Evolutionary conservation across 2,888 invertebrate genomes (phyloP).

Genomic region (Tyria jacobaeae): DNA sequence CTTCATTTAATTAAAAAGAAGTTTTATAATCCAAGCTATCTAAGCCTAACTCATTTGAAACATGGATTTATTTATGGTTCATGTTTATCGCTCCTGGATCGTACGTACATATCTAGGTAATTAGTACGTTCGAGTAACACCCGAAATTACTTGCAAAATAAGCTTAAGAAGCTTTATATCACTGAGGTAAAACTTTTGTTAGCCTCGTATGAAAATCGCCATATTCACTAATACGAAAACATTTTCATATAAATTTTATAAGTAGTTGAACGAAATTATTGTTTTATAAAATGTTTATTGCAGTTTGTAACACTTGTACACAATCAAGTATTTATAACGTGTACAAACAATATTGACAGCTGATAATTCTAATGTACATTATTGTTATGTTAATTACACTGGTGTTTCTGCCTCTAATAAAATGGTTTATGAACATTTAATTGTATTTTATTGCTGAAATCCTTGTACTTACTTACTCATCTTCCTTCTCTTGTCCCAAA

Average conservation of each 20-base stretch:
- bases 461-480: too few relatives aligned
- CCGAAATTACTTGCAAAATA: constrained; percentile 38
- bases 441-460: background rate
- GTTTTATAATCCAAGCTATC: background rate
- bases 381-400: constrained; percentile 69
- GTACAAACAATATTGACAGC: constrained; percentile 55
- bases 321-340: constrained; percentile 46
- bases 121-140: constrained; percentile 22
- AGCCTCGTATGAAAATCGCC: constrained; percentile 28
- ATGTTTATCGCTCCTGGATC: constrained; percentile 23
- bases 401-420: constrained; percentile 79
- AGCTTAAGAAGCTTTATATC: constrained; percentile 53
- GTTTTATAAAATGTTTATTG: constrained; percentile 58
- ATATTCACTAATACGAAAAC: constrained; percentile 20
- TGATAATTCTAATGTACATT: constrained; percentile 59
- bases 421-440: constrained; percentile 66
- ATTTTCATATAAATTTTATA: constrained; percentile 42
- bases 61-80: constrained; percentile 9
- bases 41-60: background rate
- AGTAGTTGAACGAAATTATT: constrained; percentile 49
- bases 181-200: constrained; percentile 32
- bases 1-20: background rate
- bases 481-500: too few relatives aligned
- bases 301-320: constrained; percentile 44
- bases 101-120: too few relatives aligned